phyloP scores from a whole-genome alignment of 2,888 invertebrate species.

The Meteorus colon region DNA sequence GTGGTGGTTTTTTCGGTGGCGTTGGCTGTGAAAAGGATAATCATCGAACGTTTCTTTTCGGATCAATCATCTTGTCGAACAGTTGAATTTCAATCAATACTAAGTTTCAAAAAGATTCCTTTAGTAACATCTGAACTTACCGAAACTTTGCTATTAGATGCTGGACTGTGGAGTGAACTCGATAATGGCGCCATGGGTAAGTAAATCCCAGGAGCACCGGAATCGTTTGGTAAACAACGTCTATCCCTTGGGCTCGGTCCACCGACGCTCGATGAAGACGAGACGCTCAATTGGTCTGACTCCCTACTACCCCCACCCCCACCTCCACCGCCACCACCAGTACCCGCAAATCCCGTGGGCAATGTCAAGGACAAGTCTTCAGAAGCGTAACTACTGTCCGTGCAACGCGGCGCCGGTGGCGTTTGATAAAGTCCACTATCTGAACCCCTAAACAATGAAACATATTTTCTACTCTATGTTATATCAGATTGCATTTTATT shows the following conservation, averaged over 20 bases:
- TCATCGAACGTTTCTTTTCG: too few species aligned
- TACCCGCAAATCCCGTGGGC: constrained; percentile 70
- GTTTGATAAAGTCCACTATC: constrained; percentile 77
- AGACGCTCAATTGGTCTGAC: constrained; percentile 78
- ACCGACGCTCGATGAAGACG: constrained; percentile 78
- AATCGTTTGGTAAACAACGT: constrained; percentile 74
- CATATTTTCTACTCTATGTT: constrained; percentile 35
- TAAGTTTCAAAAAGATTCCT: constrained; percentile 12
- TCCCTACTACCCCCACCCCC: constrained; percentile 69
- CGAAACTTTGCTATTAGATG: constrained; percentile 79
- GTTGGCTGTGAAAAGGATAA: constrained; percentile 78
- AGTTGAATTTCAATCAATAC: background rate
- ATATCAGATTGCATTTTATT: constrained; percentile 1
- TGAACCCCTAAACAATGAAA: constrained; percentile 74
- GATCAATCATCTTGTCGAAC: too few species aligned
- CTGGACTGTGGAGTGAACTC: constrained; percentile 76
- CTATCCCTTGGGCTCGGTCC: constrained; percentile 74
- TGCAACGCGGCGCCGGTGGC: constrained; percentile 75
- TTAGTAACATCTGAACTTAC: constrained; percentile 66
- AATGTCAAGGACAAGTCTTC: constrained; percentile 75
- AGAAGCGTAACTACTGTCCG: constrained; percentile 76
- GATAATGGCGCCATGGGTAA: constrained; percentile 77
- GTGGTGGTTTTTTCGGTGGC: constrained; percentile 92
- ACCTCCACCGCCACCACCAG: constrained; percentile 19
- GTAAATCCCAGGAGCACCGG: constrained; percentile 73